Base-by-base conservation (phyloP, 2,113 vertebrate species). In the Acanthisitta chloris region DNA sequence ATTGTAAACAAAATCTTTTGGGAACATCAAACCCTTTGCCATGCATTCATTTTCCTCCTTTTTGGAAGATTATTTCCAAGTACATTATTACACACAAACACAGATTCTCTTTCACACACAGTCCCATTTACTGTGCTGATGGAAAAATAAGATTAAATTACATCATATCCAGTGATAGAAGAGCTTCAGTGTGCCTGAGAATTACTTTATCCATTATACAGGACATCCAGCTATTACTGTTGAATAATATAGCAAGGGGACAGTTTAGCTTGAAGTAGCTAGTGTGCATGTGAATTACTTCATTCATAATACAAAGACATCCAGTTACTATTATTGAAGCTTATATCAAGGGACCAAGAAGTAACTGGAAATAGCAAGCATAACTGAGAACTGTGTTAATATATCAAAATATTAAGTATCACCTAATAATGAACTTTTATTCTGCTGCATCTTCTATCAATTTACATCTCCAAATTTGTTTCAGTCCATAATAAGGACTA, bases 61-160 rank as follows among this genome's bases (percentile, higher is more conserved):
- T 92, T 64, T 69, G 17, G 34, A 94, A 96, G 42, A 93, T 59
- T 57, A 87, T 88, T 93, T 94, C 76, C 81, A 93, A 91, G 43
- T 74, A 65, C 86, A 93, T 69, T 92, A 34, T 67, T 80, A 83
- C 38, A 83, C 36, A 92, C 14, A 95, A 76, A 89, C n/a, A 51
- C 11, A 94, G 34, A 90, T 64, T 90, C 38, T 92, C 11, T 86
- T 83, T 71, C 55, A 51, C 34, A 82, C 15, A 92, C 34, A 90
- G 48, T 54, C 52, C 66, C 46, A 55, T 54, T 86, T 83, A 79
- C 81, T 93, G 46, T 86, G 76, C 59, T 45, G 48, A 57, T 84
- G 45, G 65, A 86, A 92, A 93, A 97, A 90, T 78, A 85, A 85
- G 78, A 77, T 92, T 85, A 85, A 91, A 92, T 70, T 88, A 81